Base-by-base conservation (phyloP, 2,888 invertebrate genomes). In the Agrochola macilenta region DNA sequence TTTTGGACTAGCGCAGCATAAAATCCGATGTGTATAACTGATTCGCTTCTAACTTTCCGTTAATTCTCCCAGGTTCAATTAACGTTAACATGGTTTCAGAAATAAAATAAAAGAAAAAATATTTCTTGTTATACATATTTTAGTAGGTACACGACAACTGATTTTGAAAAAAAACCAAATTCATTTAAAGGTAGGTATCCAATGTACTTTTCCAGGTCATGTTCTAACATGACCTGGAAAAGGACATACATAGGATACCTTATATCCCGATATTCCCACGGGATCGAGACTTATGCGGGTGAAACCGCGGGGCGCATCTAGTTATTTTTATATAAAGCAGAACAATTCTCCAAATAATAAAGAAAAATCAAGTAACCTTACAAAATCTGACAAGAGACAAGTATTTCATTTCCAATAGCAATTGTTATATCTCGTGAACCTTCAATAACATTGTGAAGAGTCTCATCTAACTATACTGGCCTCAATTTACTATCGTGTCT, bases 401-500 rank as follows among this genome's bases (percentile, higher is more conserved):
- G 35, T 58, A 70, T 73, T 58, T 63, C 20, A 58, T 76, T 73
- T 63, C 39, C 35, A 69, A 81, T 54, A 60, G 26, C 35, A 43
- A 69, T 52, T 58, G 17, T 35, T 14, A 49, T 69, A 43, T 69
- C 54, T 73, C 43, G 43, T 65, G 17, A 61, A 58, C 20, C 35
- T 85, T 73, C 72, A 83, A 63, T 70, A 73, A 82, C 63, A 61
- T 61, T 30, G 57, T 35, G 76, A 69, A 84, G 70, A 81, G 69
- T 65, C 43, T 69, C 60, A 30, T 69, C 57, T 46, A 43, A 61
- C 65, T 69, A 71, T 23, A 71, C 52, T 43, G 64, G 57, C 35
- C 58, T 78, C 83, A 64, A 79, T 76, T 57, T 43, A 74, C 65
- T 76, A 73, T 84, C 65, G 73, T n/a, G 35, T 83, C 85, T 77